Conservation (phyloP, 2,113 vertebrate genomes). For the Dascyllus trimaculatus region DNA sequence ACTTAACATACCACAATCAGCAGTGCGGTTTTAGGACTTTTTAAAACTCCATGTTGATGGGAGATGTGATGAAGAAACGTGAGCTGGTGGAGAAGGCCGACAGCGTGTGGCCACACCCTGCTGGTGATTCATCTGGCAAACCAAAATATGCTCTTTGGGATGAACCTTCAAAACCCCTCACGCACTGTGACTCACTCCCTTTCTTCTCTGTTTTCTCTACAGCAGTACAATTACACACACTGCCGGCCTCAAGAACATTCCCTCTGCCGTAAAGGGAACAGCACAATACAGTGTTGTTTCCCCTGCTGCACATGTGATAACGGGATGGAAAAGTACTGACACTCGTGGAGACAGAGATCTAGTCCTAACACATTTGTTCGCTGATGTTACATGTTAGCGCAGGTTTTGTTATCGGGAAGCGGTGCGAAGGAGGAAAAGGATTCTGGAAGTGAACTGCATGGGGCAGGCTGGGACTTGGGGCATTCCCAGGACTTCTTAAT, state of each 20-base stretch:
- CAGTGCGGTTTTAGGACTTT: neutral
- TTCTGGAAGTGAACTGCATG: conserved; percentile 8
- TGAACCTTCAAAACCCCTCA: conserved; percentile 62
- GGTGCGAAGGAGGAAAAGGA: neutral
- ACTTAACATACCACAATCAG: conserved; percentile 2
- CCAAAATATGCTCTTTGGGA: conserved; percentile 61
- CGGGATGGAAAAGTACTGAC: conserved; percentile 73
- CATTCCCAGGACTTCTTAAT: conserved; percentile 53
- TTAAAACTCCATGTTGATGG: neutral
- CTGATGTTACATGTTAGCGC: conserved; percentile 23
- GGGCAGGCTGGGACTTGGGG: conserved; percentile 44
- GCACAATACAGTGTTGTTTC: conserved; percentile 63
- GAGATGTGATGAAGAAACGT: conserved; percentile 28
- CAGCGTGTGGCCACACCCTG: conserved; percentile 61
- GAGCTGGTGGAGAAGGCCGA: conserved; percentile 38
- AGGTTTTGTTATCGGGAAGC: neutral
- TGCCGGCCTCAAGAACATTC: conserved; percentile 50
- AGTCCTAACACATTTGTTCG: neutral
- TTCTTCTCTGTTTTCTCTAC: conserved; percentile 43
- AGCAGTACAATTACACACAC: conserved; percentile 60
- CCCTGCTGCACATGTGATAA: conserved; percentile 43
- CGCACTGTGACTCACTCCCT: conserved; percentile 70
- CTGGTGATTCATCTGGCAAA: conserved; percentile 67
- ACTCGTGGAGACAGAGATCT: neutral
- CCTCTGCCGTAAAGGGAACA: conserved; percentile 32